Conservation (phyloP, 2,888 invertebrate genomes). For the Lottia gigantea region DNA sequence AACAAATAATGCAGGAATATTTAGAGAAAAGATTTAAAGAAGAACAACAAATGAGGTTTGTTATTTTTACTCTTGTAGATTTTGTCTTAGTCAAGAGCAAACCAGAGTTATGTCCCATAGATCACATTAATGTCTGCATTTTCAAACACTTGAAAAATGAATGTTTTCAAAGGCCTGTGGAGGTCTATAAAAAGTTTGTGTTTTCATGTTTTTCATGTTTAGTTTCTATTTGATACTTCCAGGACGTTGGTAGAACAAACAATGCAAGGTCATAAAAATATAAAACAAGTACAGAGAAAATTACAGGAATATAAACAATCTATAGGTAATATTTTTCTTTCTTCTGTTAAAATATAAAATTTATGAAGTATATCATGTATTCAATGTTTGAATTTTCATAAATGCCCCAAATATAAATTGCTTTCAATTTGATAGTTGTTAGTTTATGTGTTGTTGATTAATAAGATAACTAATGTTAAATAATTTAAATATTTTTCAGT, state of each 20-base stretch:
- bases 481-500: conserved; percentile 43
- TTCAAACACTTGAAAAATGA: no score
- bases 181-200: no score
- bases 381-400: no score
- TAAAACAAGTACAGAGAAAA: conserved; percentile 63
- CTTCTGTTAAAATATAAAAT: no score
- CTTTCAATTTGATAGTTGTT: no score
- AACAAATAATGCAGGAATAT: conserved; percentile 59
- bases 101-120: no score
- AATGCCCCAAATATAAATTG: no score
- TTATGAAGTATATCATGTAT: no score
- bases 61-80: conserved; percentile 1
- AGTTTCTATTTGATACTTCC: conserved; percentile 7
- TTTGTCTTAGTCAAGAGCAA: not conserved
- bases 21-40: conserved; percentile 60
- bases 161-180: no score
- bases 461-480: not conserved
- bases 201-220: no score
- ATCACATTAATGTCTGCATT: not conserved
- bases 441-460: no score
- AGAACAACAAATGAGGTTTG: conserved; percentile 65
- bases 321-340: conserved; percentile 46
- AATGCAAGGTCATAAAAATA: conserved; percentile 63
- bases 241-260: conserved; percentile 62
- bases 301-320: conserved; percentile 65